phyloP scores from a whole-genome alignment of 2,888 invertebrate genomes.

The Megaustenia siamemsis region DNA sequence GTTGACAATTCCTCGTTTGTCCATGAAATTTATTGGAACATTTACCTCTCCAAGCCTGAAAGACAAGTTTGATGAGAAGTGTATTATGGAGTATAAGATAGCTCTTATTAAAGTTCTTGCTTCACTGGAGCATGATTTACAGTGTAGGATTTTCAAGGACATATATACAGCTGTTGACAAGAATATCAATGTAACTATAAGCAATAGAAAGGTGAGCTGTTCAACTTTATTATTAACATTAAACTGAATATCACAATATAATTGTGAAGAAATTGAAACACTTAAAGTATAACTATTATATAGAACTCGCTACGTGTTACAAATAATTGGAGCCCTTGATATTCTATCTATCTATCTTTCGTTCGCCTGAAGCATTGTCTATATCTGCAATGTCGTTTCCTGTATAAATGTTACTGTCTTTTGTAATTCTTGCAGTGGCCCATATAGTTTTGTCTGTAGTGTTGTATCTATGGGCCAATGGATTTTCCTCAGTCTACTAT shows the following conservation, averaged over 20 bases:
- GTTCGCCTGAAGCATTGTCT: too few species aligned
- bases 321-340: too few species aligned
- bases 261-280: not conserved
- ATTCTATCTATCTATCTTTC: too few species aligned
- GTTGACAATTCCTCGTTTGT: conserved; percentile 54
- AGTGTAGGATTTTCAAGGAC: conserved; percentile 22
- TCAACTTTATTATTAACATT: too few species aligned
- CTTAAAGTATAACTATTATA: too few species aligned
- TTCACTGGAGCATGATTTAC: conserved; percentile 44
- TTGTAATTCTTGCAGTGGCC: too few species aligned
- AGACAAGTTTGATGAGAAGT: not conserved
- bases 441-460: too few species aligned
- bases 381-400: too few species aligned
- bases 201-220: conserved; percentile 24
- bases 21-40: conserved; percentile 53
- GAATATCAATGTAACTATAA: conserved; percentile 34
- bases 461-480: too few species aligned
- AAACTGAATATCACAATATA: not conserved
- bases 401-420: too few species aligned
- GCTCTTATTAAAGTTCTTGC: conserved; percentile 34
- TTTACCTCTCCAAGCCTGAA: conserved; percentile 15
- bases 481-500: too few species aligned
- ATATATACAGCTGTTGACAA: conserved; percentile 45
- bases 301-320: too few species aligned
- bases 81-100: conserved; percentile 38